A percentile compares a stretch with the other conserved stretches of the same genome.
These are phyloP conservation scores for Apogon hyalosoma DNA, from an alignment of 2,797 vertebrate species.

Conservation along the genomic window DNA sequence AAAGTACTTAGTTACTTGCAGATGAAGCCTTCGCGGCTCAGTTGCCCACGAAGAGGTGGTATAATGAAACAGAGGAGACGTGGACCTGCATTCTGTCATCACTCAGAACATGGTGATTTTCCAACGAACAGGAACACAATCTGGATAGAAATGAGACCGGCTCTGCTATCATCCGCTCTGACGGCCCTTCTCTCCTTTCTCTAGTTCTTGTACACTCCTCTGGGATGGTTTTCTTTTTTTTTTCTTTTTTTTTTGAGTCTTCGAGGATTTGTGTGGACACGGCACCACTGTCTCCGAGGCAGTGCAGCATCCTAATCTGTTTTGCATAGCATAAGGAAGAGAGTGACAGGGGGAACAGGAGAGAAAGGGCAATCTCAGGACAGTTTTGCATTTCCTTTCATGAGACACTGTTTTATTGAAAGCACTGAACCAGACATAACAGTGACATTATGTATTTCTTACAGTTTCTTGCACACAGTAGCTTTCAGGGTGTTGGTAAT, in stretches of 20 bases:
- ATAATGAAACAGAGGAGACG: not conserved
- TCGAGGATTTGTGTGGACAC: constrained; percentile 50
- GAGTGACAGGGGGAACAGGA: constrained; percentile 23
- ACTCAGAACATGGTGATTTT: constrained; percentile 7
- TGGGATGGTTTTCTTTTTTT: constrained; percentile 30
- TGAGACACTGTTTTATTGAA: constrained; percentile 9
- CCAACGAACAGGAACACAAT: constrained; percentile 34
- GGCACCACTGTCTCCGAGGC: constrained; percentile 35
- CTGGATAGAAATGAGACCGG: constrained; percentile 35
- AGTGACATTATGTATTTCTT: constrained; percentile 1
- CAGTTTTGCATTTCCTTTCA: constrained; percentile 49
- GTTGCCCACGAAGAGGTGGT: not conserved
- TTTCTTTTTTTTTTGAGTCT: constrained; percentile 31
- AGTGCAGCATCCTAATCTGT: constrained; percentile 49
- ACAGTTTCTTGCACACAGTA: not conserved
- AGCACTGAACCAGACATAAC: constrained; percentile 19
- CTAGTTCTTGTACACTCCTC: constrained; percentile 20
- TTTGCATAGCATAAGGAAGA: constrained; percentile 36
- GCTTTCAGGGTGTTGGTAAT: not conserved
- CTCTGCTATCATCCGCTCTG: constrained; percentile 36
- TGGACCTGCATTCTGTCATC: constrained; percentile 1
- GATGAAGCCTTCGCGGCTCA: not conserved
- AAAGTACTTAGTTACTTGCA: not conserved
- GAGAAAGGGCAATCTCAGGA: constrained; percentile 20
- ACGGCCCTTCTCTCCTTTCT: constrained; percentile 18